Evolutionary conservation across 2,113 vertebrate genomes (phyloP).

Genomic region (Rhinopithecus roxellana): DNA sequence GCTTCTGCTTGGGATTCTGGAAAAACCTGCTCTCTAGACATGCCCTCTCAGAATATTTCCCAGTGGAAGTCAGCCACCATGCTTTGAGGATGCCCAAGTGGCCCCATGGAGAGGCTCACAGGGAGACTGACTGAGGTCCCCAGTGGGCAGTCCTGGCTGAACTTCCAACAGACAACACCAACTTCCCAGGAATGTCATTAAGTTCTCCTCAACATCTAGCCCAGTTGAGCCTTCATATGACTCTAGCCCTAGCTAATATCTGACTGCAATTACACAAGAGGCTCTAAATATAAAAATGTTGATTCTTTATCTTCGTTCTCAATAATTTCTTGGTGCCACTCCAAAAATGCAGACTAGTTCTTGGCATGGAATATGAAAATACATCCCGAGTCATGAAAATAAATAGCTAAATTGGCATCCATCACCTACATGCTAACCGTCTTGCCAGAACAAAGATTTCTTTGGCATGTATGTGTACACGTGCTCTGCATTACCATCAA

Average conservation of each 20-base stretch:
- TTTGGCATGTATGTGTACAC: not conserved
- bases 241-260: not conserved
- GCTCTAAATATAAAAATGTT: not conserved
- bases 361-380: not conserved
- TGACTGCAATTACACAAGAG: not conserved
- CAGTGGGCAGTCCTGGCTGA: not conserved
- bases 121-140: not conserved
- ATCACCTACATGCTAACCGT: not conserved
- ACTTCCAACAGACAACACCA: not conserved
- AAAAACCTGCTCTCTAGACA: not conserved
- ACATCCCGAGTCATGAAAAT: not conserved
- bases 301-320: not conserved
- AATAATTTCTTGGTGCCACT: not conserved
- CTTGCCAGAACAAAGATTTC: not conserved
- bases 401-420: not conserved
- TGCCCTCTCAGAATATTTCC: not conserved
- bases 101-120: not conserved
- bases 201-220: not conserved
- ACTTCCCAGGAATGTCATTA: not conserved
- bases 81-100: not conserved
- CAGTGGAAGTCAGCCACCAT: not conserved
- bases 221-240: not conserved
- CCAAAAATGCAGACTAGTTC: not conserved
- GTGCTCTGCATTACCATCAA: not conserved
- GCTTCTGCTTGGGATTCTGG: not conserved